These are phyloP conservation scores for Eremobia ochroleuca DNA, from an alignment of 2,888 invertebrate species.

Conservation along the genomic window DNA sequence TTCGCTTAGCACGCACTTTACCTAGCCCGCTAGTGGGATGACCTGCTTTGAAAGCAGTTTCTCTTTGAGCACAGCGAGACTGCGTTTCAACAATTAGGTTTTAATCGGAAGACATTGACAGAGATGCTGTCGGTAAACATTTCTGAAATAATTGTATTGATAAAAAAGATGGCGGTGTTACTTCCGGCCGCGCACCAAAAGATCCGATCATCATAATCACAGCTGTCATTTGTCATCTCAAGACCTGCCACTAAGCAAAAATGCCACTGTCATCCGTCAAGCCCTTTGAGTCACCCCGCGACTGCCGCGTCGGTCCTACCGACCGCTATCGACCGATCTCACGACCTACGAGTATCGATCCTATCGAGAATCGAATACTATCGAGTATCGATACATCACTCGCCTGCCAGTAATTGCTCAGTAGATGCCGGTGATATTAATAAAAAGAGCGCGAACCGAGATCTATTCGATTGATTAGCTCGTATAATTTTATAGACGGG, in stretches of 20 bases:
- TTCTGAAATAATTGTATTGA: not conserved
- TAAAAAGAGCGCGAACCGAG: constrained; percentile 69
- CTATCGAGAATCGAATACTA: constrained; percentile 60
- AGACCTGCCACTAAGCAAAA: constrained; percentile 49
- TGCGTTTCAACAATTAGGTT: not conserved
- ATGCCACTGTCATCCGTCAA: constrained; percentile 62
- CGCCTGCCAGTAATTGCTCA: constrained; percentile 73
- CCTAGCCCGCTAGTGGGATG: not conserved
- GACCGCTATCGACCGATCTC: constrained; percentile 63
- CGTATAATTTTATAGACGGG: constrained; percentile 51
- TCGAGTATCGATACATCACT: constrained; percentile 71
- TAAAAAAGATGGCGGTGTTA: not conserved
- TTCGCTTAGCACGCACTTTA: constrained; percentile 13
- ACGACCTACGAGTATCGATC: constrained; percentile 59
- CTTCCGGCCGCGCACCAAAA: too few species aligned
- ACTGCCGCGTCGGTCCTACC: constrained; percentile 47
- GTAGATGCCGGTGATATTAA: constrained; percentile 69
- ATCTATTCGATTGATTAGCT: constrained; percentile 60
- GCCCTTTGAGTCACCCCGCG: constrained; percentile 48
- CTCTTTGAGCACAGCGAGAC: constrained; percentile 7
- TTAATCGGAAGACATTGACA: not conserved
- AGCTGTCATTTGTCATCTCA: constrained; percentile 39
- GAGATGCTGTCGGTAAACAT: not conserved
- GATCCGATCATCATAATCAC: constrained; percentile 2
- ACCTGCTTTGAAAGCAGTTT: constrained; percentile 25